Percentiles rank a stretch among this genome's conserved stretches.
Evolutionary conservation across 2,888 invertebrate genomes (phyloP).

Genomic region (Corythucha ciliata): DNA sequence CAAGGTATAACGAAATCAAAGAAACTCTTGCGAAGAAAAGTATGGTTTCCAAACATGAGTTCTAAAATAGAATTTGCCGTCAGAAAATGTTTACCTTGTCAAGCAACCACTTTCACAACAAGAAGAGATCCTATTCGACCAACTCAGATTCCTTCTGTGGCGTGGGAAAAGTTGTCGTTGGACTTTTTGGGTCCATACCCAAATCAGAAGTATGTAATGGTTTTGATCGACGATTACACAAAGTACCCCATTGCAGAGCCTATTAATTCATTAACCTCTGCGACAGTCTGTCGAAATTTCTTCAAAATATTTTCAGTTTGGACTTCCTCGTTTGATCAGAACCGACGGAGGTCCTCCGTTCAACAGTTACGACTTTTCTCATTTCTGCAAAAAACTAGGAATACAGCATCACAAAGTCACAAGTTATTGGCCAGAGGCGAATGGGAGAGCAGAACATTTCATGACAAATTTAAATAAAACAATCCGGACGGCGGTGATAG

Average conservation of each 20-base stretch:
- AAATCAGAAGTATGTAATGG: constrained; percentile 3
- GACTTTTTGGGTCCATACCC: constrained; percentile 13
- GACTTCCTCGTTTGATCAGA: background rate
- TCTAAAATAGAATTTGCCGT: background rate
- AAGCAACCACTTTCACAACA: background rate
- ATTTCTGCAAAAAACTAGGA: background rate
- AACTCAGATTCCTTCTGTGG: background rate
- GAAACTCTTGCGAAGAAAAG: background rate
- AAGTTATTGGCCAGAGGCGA: constrained; percentile 6
- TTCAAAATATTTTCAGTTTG: background rate
- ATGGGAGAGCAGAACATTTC: constrained; percentile 3
- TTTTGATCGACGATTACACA: background rate
- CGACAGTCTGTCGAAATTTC: background rate
- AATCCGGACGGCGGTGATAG: background rate
- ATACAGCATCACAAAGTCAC: background rate
- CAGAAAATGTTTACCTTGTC: background rate
- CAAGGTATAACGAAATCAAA: constrained; percentile 11
- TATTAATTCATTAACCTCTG: background rate
- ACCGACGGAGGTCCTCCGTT: constrained; percentile 11
- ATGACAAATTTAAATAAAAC: background rate
- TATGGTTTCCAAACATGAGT: constrained; percentile 8
- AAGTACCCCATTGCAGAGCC: background rate
- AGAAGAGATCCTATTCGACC: background rate
- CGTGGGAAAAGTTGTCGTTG: background rate
- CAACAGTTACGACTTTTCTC: background rate